Conservation (phyloP, 2,797 vertebrate species). For the Melanotaenia boesemani region DNA sequence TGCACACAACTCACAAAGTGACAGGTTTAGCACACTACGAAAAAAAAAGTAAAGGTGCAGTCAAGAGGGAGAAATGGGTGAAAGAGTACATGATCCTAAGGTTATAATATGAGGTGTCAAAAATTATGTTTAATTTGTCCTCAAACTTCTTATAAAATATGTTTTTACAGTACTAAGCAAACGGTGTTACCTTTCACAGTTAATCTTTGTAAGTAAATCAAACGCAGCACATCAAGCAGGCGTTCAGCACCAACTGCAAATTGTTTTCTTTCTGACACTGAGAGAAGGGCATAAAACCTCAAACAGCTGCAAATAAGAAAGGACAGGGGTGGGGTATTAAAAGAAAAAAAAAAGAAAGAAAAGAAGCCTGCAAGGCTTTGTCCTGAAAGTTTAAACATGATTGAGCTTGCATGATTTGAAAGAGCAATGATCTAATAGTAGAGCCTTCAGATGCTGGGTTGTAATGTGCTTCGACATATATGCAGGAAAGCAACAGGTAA, state of each 20-base stretch:
- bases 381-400: slow-evolving; percentile 60
- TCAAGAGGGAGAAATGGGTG: slow-evolving; percentile 17
- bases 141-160: slow-evolving; percentile 10
- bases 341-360: background rate
- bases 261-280: background rate
- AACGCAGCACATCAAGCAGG: slow-evolving; percentile 5
- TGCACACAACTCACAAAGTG: slow-evolving; percentile 76
- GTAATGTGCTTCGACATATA: slow-evolving; percentile 48
- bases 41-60: slow-evolving; percentile 3
- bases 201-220: slow-evolving; percentile 22
- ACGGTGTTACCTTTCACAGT: slow-evolving; percentile 26
- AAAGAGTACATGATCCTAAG: slow-evolving; percentile 35
- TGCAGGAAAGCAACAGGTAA: slow-evolving; percentile 63
- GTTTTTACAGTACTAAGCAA: slow-evolving; percentile 13
- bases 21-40: slow-evolving; percentile 65
- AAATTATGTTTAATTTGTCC: slow-evolving; percentile 15
- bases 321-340: background rate
- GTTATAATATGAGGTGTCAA: slow-evolving; percentile 18
- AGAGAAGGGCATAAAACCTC: slow-evolving; percentile 50
- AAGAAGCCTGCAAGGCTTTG: slow-evolving; percentile 25
- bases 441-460: slow-evolving; percentile 25
- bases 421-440: slow-evolving; percentile 51
- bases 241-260: slow-evolving; percentile 30
- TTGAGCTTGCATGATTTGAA: slow-evolving; percentile 50
- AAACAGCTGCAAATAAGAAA: slow-evolving; percentile 51